A percentile compares a stretch with the other conserved stretches of the same genome.
These are phyloP conservation scores for Lottia scabra DNA, from an alignment of 2,888 invertebrate genomes.

Conservation along the genomic window DNA sequence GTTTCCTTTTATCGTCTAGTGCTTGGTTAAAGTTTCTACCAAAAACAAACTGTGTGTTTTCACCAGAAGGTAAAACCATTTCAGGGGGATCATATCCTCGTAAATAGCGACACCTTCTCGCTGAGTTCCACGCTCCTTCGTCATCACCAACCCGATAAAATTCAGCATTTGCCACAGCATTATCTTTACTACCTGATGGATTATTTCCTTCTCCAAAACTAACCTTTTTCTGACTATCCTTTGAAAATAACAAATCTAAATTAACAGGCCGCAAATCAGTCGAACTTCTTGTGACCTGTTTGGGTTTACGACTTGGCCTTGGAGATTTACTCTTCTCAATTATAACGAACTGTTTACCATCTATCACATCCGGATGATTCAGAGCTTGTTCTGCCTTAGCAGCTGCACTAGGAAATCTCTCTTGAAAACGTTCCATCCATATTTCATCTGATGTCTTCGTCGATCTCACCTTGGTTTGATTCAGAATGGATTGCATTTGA, in stretches of 20 bases:
- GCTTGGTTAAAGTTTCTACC: slow-evolving; percentile 31
- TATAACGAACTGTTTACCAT: neutral
- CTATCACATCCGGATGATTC: neutral
- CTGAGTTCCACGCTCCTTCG: slow-evolving; percentile 33
- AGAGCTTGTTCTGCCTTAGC: neutral
- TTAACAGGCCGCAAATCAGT: neutral
- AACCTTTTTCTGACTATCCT: neutral
- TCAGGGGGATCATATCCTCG: slow-evolving; percentile 45
- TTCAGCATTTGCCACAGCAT: neutral
- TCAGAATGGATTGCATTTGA: neutral
- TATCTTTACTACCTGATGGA: neutral
- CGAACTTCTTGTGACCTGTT: neutral
- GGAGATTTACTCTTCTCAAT: neutral
- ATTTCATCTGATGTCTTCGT: neutral
- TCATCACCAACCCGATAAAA: slow-evolving; percentile 1
- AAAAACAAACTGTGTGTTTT: slow-evolving; percentile 36
- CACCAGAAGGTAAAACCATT: slow-evolving; percentile 34
- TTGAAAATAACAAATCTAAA: neutral
- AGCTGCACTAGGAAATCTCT: neutral
- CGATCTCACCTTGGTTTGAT: neutral
- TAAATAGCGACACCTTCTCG: slow-evolving; percentile 36
- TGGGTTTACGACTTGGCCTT: neutral
- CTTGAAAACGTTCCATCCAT: neutral
- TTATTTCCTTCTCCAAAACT: neutral
- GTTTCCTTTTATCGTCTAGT: slow-evolving; percentile 6